A percentile compares a stretch with the other conserved stretches of the same genome.
Conservation (phyloP, 2,888 invertebrate species). For the Meloe dianella region DNA sequence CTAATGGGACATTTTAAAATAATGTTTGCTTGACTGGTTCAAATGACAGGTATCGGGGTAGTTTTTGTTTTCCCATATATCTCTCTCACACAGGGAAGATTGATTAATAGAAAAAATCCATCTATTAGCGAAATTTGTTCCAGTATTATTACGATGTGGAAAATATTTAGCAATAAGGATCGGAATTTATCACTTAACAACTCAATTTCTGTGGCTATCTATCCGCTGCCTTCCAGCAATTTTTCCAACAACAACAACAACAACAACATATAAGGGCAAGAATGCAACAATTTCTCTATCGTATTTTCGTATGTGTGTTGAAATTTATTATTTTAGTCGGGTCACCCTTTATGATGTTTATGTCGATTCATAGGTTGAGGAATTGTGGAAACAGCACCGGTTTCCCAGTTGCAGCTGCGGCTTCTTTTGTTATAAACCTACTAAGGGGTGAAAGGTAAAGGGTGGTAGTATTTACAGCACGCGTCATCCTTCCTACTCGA, state of each 20-base stretch:
- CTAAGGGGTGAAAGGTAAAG: slow-evolving; percentile 49
- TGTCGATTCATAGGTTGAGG: slow-evolving; percentile 11
- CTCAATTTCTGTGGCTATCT: slow-evolving; percentile 42
- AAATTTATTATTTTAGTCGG: neutral
- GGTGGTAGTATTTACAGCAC: slow-evolving; percentile 44
- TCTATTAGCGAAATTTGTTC: neutral
- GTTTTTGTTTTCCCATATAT: neutral
- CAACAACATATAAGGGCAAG: neutral
- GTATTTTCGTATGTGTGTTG: neutral
- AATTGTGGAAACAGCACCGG: slow-evolving; percentile 27
- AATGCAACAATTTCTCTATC: slow-evolving; percentile 6
- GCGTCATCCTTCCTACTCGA: slow-evolving; percentile 40
- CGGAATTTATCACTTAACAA: slow-evolving; percentile 41
- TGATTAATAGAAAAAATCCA: neutral
- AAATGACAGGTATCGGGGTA: slow-evolving; percentile 3
- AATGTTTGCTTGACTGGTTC: slow-evolving; percentile 12
- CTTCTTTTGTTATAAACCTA: slow-evolving; percentile 44
- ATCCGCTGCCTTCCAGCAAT: neutral
- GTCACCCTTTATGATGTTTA: neutral
- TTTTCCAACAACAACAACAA: neutral
- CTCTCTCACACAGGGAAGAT: neutral
- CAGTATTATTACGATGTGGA: slow-evolving; percentile 22
- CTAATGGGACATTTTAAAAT: slow-evolving; percentile 13
- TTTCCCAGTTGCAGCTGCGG: slow-evolving; percentile 47
- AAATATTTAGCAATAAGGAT: slow-evolving; percentile 40